A percentile compares a stretch with the other conserved stretches of the same genome.
phyloP scores from a whole-genome alignment of 2,113 vertebrate species.

The Pseudolaguvia tuberculata region DNA sequence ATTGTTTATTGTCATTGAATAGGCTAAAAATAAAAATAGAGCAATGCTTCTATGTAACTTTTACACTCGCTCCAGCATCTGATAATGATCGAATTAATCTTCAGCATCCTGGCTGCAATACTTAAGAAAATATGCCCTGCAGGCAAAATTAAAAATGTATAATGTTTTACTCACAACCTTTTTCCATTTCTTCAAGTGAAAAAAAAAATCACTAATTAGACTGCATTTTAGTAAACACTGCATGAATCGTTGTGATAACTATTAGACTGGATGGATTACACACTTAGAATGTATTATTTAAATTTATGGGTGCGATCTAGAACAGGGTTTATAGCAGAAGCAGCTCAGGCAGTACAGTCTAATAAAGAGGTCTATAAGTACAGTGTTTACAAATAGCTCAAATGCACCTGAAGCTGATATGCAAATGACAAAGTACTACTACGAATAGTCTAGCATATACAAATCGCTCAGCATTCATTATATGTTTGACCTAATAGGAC shows the following conservation, averaged over 20 bases:
- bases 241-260: neutral
- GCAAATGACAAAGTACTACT: neutral
- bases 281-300: slow-evolving; percentile 15
- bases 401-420: neutral
- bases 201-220: neutral
- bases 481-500: neutral
- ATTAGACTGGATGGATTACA: neutral
- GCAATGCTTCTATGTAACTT: neutral
- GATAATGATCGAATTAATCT: slow-evolving; percentile 11
- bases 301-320: slow-evolving; percentile 1
- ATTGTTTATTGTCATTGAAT: neutral
- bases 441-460: neutral
- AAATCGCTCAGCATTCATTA: neutral
- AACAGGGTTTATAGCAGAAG: neutral
- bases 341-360: neutral
- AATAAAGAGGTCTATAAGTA: neutral
- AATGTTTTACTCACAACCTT: slow-evolving; percentile 16
- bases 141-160: neutral
- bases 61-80: neutral
- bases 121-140: neutral
- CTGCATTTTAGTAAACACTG: slow-evolving; percentile 5
- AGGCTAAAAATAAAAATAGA: neutral
- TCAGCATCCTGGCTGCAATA: neutral
- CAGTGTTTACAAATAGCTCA: neutral
- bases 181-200: neutral